Evolutionary conservation across 2,113 vertebrate species (phyloP).

Genomic region (Lucifuga dentata): DNA sequence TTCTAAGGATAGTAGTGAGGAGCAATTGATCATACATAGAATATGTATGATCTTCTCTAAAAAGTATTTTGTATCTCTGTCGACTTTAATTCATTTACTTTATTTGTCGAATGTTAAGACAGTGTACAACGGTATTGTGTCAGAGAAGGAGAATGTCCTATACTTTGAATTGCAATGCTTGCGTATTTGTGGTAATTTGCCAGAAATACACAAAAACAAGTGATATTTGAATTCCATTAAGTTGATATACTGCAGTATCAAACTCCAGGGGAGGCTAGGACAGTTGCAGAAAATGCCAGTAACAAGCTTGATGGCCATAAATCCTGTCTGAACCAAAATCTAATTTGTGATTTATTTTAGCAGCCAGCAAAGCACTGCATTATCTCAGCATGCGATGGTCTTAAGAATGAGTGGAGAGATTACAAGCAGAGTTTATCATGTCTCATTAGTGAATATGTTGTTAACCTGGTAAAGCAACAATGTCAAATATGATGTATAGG

Average conservation of each 20-base stretch:
- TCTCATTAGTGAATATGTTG: constrained; percentile 20
- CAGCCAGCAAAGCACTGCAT: constrained; percentile 31
- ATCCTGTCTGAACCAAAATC: constrained; percentile 42
- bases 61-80: neutral
- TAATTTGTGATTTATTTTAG: constrained; percentile 50
- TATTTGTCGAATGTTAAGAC: too few relatives aligned
- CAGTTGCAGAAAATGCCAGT: constrained; percentile 10
- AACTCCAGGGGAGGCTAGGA: constrained; percentile 1
- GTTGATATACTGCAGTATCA: constrained; percentile 14
- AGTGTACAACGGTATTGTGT: too few relatives aligned
- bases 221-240: constrained; percentile 28
- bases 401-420: constrained; percentile 47
- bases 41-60: constrained; percentile 10
- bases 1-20: constrained; percentile 58
- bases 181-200: too few relatives aligned
- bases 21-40: constrained; percentile 33
- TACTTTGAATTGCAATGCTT: constrained; percentile 5
- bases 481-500: too few relatives aligned
- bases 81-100: too few relatives aligned
- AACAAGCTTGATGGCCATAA: too few relatives aligned
- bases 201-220: constrained; percentile 11
- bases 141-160: constrained; percentile 3
- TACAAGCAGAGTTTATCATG: constrained; percentile 24
- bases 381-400: constrained; percentile 53
- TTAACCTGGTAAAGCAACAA: constrained; percentile 28